Evolutionary conservation across 2,888 invertebrate species (phyloP).

Genomic region (Nomada ferruginata): DNA sequence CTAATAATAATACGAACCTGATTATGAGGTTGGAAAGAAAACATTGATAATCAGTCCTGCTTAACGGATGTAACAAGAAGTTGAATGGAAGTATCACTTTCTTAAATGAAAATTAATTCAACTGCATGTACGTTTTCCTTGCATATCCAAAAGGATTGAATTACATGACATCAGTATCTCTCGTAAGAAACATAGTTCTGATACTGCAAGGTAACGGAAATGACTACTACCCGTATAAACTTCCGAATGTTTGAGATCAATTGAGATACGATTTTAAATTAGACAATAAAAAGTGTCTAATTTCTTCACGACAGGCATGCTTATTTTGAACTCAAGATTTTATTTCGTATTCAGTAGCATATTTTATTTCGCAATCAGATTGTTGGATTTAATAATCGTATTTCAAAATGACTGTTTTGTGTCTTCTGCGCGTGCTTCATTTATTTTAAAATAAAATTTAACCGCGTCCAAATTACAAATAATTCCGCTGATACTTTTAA

Average conservation of each 20-base stretch:
- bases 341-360: neutral
- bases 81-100: conserved; percentile 16
- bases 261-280: conserved; percentile 10
- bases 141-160: conserved; percentile 31
- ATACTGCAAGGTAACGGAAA: conserved; percentile 55
- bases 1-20: conserved; percentile 73
- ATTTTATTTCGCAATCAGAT: conserved; percentile 29
- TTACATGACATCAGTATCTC: conserved; percentile 39
- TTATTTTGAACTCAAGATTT: conserved; percentile 29
- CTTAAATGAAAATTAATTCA: conserved; percentile 15
- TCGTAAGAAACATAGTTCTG: conserved; percentile 38
- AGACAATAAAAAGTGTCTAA: neutral
- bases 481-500: neutral
- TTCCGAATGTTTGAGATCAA: conserved; percentile 53
- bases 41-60: conserved; percentile 69
- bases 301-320: conserved; percentile 14
- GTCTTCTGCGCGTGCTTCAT: conserved; percentile 23
- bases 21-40: conserved; percentile 81
- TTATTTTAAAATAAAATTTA: conserved; percentile 37
- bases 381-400: conserved; percentile 13
- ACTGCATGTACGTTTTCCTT: conserved; percentile 7
- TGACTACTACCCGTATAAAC: conserved; percentile 32
- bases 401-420: conserved; percentile 28
- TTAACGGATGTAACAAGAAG: conserved; percentile 13
- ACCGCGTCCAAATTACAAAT: neutral